Evolutionary conservation across 2,113 vertebrate genomes (phyloP).

Genomic region (Amphiprion percula): DNA sequence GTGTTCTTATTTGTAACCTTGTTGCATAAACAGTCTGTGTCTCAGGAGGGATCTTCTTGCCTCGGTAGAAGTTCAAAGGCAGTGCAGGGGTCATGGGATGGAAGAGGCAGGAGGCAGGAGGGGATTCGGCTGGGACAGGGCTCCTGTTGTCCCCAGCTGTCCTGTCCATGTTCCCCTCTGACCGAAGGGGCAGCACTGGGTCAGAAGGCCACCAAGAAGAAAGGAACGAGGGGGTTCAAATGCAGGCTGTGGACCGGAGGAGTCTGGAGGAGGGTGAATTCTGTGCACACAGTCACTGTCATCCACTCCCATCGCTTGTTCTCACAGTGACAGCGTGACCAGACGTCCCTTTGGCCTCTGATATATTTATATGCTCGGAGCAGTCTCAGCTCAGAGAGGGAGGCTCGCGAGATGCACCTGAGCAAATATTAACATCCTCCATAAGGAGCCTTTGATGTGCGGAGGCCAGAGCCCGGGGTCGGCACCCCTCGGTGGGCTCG

Average conservation of each 20-base stretch:
- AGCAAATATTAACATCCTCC: slow-evolving; percentile 85
- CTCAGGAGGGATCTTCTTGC: slow-evolving; percentile 28
- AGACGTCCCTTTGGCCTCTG: slow-evolving; percentile 79
- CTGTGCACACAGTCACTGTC: slow-evolving; percentile 45
- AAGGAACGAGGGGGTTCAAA: slow-evolving; percentile 73
- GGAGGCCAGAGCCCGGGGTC: slow-evolving; percentile 73
- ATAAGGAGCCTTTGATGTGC: slow-evolving; percentile 81
- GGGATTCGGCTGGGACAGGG: slow-evolving; percentile 56
- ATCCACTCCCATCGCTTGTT: slow-evolving; percentile 51
- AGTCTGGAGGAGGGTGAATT: slow-evolving; percentile 41
- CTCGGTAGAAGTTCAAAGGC: slow-evolving; percentile 75
- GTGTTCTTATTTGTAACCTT: slow-evolving; percentile 43
- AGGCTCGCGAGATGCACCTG: slow-evolving; percentile 79
- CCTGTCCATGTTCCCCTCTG: slow-evolving; percentile 55
- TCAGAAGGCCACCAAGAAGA: slow-evolving; percentile 75
- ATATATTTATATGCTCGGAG: slow-evolving; percentile 80
- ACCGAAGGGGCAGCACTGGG: slow-evolving; percentile 57
- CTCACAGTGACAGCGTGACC: slow-evolving; percentile 71
- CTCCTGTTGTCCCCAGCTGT: slow-evolving; percentile 83
- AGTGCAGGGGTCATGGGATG: slow-evolving; percentile 68
- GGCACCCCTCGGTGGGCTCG: slow-evolving; percentile 61
- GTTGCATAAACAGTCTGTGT: slow-evolving; percentile 57
- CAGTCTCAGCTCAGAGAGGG: slow-evolving; percentile 73
- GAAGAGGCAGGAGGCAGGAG: slow-evolving; percentile 59
- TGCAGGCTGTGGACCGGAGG: slow-evolving; percentile 51